Conservation (phyloP, 2,888 invertebrate species). For the Xylophagus ater region DNA sequence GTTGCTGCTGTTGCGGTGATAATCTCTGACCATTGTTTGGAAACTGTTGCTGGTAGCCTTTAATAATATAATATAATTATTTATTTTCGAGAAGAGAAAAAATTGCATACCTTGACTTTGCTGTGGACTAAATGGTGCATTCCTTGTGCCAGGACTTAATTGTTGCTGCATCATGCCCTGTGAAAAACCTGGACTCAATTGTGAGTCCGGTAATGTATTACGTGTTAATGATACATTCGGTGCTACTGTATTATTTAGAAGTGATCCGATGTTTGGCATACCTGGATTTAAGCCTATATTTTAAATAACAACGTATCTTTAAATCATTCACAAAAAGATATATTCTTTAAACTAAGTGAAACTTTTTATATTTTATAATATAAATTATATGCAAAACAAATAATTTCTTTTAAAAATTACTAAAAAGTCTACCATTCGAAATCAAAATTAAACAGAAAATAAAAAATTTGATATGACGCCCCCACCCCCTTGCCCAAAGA, state of each 20-base stretch:
- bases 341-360: no score
- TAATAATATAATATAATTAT: neutral
- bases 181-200: slow-evolving; percentile 53
- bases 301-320: slow-evolving; percentile 4
- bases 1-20: slow-evolving; percentile 36
- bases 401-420: no score
- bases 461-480: no score
- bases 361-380: no score
- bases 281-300: slow-evolving; percentile 33
- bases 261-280: slow-evolving; percentile 61
- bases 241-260: slow-evolving; percentile 68
- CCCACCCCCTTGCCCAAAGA: no score
- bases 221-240: slow-evolving; percentile 81
- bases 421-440: neutral
- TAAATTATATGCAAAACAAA: no score
- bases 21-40: slow-evolving; percentile 33
- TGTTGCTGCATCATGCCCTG: slow-evolving; percentile 39
- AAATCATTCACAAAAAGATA: neutral
- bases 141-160: slow-evolving; percentile 36
- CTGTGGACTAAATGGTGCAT: slow-evolving; percentile 37
- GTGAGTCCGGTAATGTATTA: slow-evolving; percentile 47
- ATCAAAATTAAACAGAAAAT: neutral
- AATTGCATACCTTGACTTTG: slow-evolving; percentile 31
- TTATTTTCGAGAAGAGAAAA: neutral
- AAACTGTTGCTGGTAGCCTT: slow-evolving; percentile 34